Evolutionary conservation across 2,888 invertebrate species (phyloP), one percentile per base, ranked within the genome.

Genomic region (Lamellibrachia columna): DNA sequence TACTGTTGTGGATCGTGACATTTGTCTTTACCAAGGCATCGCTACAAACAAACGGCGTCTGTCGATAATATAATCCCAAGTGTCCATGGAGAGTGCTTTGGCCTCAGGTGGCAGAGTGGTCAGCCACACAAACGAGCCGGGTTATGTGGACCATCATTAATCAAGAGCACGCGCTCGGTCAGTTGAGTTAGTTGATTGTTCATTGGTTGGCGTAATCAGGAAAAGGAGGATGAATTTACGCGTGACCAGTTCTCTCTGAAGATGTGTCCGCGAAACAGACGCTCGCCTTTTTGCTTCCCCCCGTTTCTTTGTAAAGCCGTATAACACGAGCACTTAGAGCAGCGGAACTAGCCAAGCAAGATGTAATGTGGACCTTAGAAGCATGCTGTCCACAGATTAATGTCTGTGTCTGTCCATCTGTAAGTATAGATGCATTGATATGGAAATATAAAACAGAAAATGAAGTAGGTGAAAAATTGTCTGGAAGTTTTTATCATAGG

Each of bases 11-110:
- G 22, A 22, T 75, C 75, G 22, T 75, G 75, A 75, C 75, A 75
- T 75, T 75, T 75, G 75, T n/a, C 11, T 75, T 75, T 75, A 75
- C 15, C 75, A 75, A 75, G 75, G 75, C 75, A 75, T 75, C 75
- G 75, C 75, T 75, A n/a, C 4, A 75, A 22, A n/a, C 75, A 22
- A 40, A 75, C 2, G 75, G 22, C 22, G 75, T n/a, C 75, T 75
- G 75, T 75, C 75, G n/a, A n/a, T 22, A 75, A 75, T n/a, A 75
- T 75, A 22, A 75, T 22, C 75, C n/a, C n/a, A 22, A n/a, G 75
- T 11, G 75, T 75, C 75, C 75, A 15, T 75, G 75, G 75, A 75
- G 75, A 22, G 40, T 75, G 75, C 22, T 22, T 75, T 75, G 22
- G 2, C 75, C 75, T 75, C 75, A 75, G 75, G 75, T 75, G 75